Conservation (phyloP, 2,888 invertebrate species). For the Leptinotarsa tumamoca region DNA sequence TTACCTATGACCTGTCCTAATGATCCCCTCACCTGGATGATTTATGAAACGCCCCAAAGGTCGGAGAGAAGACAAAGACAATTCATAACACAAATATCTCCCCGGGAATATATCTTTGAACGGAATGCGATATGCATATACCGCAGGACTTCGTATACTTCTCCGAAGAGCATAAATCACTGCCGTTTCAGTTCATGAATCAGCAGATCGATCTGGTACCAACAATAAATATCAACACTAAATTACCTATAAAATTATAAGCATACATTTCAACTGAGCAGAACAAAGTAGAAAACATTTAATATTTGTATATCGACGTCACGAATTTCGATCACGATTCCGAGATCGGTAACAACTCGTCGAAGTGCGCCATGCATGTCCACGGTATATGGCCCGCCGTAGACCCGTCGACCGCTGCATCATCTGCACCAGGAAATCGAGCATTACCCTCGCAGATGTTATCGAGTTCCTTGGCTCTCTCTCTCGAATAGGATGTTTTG, state of each 20-base stretch:
- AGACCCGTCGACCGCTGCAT: slow-evolving; percentile 12
- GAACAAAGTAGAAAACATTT: slow-evolving; percentile 64
- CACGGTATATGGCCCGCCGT: background rate
- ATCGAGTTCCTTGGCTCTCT: slow-evolving; percentile 20
- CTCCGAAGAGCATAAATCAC: slow-evolving; percentile 47
- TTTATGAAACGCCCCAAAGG: background rate
- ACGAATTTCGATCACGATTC: slow-evolving; percentile 62
- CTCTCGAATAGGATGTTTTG: slow-evolving; percentile 24
- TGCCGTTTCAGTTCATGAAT: slow-evolving; percentile 53
- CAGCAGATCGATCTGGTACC: slow-evolving; percentile 56
- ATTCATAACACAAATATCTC: background rate
- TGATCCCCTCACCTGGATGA: too few relatives aligned
- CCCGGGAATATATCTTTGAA: background rate
- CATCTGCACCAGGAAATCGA: slow-evolving; percentile 33
- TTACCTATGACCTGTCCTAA: too few relatives aligned
- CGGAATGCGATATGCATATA: background rate
- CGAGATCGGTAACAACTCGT: slow-evolving; percentile 36
- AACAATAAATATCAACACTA: slow-evolving; percentile 61
- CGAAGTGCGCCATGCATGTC: slow-evolving; percentile 21
- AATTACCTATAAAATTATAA: slow-evolving; percentile 66
- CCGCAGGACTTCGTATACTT: background rate
- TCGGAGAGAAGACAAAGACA: background rate
- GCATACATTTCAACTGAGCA: slow-evolving; percentile 62
- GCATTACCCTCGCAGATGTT: slow-evolving; percentile 30
- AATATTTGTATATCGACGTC: slow-evolving; percentile 66